These are phyloP conservation scores for Corythornis leucogaster DNA, from an alignment of 2,797 vertebrate genomes.

Conservation along the genomic window DNA sequence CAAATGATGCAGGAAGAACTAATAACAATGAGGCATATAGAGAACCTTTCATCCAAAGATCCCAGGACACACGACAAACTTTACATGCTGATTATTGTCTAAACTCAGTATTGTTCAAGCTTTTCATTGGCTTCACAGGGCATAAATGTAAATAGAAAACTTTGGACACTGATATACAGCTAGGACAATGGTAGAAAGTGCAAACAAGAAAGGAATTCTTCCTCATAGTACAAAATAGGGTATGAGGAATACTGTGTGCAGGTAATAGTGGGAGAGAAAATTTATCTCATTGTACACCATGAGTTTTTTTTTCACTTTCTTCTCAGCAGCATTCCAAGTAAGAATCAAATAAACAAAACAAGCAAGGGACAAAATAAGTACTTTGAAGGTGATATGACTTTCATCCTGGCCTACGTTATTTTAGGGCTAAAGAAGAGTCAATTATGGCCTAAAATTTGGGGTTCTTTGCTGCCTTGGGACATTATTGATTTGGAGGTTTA, in stretches of 20 bases:
- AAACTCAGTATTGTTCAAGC: background rate
- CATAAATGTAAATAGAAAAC: background rate
- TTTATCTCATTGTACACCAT: background rate
- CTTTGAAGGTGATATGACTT: background rate
- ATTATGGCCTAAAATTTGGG: background rate
- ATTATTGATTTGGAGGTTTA: background rate
- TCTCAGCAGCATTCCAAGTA: background rate
- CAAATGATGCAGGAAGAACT: conserved; percentile 67
- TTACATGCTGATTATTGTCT: conserved; percentile 48
- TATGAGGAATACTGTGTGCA: background rate
- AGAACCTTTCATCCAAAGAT: conserved; percentile 59
- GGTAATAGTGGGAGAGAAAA: background rate
- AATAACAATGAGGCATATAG: conserved; percentile 51
- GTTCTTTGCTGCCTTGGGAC: background rate
- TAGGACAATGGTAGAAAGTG: background rate
- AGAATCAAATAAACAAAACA: background rate
- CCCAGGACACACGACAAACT: conserved; percentile 49
- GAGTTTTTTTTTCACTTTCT: background rate
- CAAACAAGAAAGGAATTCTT: background rate
- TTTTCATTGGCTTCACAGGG: conserved; percentile 4
- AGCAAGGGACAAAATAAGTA: background rate
- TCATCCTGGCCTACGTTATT: background rate
- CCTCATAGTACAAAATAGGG: rapidly evolving
- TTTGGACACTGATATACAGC: background rate
- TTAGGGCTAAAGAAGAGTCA: background rate